phyloP scores from a whole-genome alignment of 2,888 invertebrate genomes.

The Watsonalla cultraria region DNA sequence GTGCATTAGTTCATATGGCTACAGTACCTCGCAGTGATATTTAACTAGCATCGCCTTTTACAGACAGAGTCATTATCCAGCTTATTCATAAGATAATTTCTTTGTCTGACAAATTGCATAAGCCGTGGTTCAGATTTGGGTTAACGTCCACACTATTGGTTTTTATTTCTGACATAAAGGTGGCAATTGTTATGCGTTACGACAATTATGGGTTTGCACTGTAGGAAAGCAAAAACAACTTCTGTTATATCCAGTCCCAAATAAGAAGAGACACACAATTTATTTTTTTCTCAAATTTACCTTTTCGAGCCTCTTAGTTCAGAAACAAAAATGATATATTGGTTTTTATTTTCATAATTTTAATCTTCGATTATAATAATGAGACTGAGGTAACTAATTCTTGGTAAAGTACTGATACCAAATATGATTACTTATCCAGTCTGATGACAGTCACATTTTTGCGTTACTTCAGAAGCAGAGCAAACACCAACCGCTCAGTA shows the following conservation, averaged over 20 bases:
- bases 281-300: no score
- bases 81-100: constrained; percentile 1
- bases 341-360: no score
- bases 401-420: not conserved
- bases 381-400: no score
- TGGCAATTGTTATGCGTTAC: no score
- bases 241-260: no score
- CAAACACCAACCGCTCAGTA: not conserved
- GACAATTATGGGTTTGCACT: no score
- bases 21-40: not conserved
- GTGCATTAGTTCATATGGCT: constrained; percentile 1
- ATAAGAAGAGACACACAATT: no score
- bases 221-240: no score
- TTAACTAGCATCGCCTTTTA: constrained; percentile 1
- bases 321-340: no score
- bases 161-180: not conserved
- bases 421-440: not conserved
- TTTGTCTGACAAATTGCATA: constrained; percentile 8
- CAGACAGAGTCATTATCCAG: constrained; percentile 2
- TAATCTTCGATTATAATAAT: no score
- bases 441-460: not conserved
- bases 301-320: no score
- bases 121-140: constrained; percentile 1
- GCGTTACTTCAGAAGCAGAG: not conserved
- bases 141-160: not conserved